phyloP scores from a whole-genome alignment of 2,797 vertebrate genomes.

The Myoxocephalus aenaeus region DNA sequence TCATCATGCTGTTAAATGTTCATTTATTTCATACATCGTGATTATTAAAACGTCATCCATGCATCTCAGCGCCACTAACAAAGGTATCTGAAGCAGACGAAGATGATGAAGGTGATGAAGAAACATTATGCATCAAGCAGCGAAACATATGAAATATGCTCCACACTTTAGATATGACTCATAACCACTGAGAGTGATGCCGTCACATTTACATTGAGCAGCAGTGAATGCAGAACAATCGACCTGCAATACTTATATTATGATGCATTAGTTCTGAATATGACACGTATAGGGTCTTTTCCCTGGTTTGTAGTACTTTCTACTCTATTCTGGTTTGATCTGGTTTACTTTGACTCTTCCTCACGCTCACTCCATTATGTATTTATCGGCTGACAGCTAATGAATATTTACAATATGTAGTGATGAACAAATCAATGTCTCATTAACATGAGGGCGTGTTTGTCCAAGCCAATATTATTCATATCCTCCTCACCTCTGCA shows the following conservation, averaged over 20 bases:
- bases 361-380: constrained; percentile 23
- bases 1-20: too few relatives aligned
- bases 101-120: too few relatives aligned
- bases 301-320: neutral
- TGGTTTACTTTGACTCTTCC: constrained; percentile 3
- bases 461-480: constrained; percentile 47
- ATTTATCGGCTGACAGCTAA: constrained; percentile 62
- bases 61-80: too few relatives aligned
- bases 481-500: constrained; percentile 63
- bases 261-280: neutral
- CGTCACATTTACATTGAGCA: too few relatives aligned
- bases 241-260: neutral
- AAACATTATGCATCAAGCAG: too few relatives aligned
- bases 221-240: neutral
- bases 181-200: neutral
- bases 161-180: neutral
- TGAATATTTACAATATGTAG: constrained; percentile 76
- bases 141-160: too few relatives aligned
- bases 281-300: too few relatives aligned
- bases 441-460: constrained; percentile 69
- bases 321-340: neutral
- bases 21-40: too few relatives aligned
- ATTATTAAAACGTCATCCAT: too few relatives aligned
- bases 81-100: too few relatives aligned
- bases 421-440: constrained; percentile 73